Base-by-base conservation (phyloP, 92 coral and sea anemone genomes). In the Phymanthus crucifer region DNA sequence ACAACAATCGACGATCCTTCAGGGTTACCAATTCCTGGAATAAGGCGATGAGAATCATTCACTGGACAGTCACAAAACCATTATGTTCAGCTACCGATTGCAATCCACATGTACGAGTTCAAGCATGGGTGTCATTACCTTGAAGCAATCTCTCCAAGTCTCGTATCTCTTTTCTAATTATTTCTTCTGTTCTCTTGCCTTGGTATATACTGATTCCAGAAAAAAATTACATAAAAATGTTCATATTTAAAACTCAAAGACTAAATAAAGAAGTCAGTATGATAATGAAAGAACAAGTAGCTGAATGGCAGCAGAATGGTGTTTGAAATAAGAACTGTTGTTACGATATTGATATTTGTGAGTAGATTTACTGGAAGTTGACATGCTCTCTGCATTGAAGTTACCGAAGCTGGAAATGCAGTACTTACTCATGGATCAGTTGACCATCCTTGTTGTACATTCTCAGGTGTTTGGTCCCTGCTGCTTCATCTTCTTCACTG, bases 91-190 rank as follows among this genome's bases (percentile, higher is more conserved):
- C 64, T 11, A 54, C 26, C 3, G 26, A 54, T 54, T 6, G 10
- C 5, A 10, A 54, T 6, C 27, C 24, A 54, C 64, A 54, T 54
- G 26, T n/a, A 0, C 1, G 0, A 7, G 1, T 54, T 10, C 4
- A 52, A 54, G 27, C 3, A 54, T 54, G 29, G 10, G 8, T 54
- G 19, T 8, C n/a, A 3, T 19, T 78, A 93, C 98, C 97, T 80
- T 84, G 90, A 43, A 94, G 88, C 32, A 94, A 85, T 56, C 80
- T 80, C 72, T 91, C 98, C 36, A 94, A 86, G 74, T 94, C 96
- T 37, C 70, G 83, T 40, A 94, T 91, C 84, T 94, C 98, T 80
- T 89, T 87, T 79, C 73, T 75, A 47, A 94, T 89, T 46, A 94
- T 86, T 58, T 91, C 94, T 72, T 89, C 89, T 71, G 87, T 80